Evolutionary conservation across 2,113 vertebrate species (phyloP), one percentile per base, ranked within the genome.

Genomic region (Gambusia affinis): DNA sequence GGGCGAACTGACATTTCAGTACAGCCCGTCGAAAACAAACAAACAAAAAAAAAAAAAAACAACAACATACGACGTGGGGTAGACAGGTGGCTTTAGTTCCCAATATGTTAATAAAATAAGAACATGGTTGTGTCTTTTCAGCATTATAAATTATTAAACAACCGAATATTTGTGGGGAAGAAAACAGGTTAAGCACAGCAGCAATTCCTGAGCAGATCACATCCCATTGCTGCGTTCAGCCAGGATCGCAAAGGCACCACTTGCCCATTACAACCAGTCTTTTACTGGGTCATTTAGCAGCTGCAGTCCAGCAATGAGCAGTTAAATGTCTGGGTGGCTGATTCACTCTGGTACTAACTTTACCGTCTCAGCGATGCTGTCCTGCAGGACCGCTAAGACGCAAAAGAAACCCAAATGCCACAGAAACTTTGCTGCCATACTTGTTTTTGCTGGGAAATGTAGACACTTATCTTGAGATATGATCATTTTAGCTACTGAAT

Each of bases 261-360:
- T 77, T 72, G 80, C 81, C 70, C 78, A 64, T 6, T 24, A 47
- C 72, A 61, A 60, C 67, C 68, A 54, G 72, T 78, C 57, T 80
- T 81, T 84, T 69, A 78, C 84, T 76, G 88, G 81, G 68, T 81
- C 84, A 79, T 88, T 90, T 70, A 77, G 44, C 79, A 65, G 75
- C 80, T 60, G 63, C 54, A 73, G 4, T 70, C 64, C 71, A 85
- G 85, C 88, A 78, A 70, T 47, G 70, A 47, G 47, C 74, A 64
- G 68, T 83, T 75, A 44, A 73, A 77, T 65, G 73, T 76, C 62
- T 74, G 75, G 62, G 82, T 70, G 73, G 83, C 70, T 19, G 75
- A 75, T 78, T 84, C 67, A 12, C 64, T 78, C 12, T 15, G 37
- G 63, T 70, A 35, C 39, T 79, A 71, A 57, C 72, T 68, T 67